Base-by-base conservation (phyloP, 2,888 invertebrate species). In the Hecatera dysodea region DNA sequence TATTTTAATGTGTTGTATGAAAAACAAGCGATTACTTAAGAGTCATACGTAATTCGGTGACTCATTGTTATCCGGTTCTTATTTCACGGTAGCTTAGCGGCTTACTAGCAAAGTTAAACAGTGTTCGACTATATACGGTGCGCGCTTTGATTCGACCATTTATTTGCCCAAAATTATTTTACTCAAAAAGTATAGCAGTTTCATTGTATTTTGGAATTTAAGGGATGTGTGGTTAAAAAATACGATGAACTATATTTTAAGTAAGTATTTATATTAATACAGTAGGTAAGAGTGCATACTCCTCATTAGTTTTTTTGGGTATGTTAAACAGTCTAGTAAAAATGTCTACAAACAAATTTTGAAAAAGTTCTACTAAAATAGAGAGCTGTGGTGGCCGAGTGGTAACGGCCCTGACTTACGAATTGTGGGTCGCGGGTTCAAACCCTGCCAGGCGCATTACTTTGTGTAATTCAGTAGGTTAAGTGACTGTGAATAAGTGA, bases 11-110 rank as follows among this genome's bases (percentile, higher is more conserved):
- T 61, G 67, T 64, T 74, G 72, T 72, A 57, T 80, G 70, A 83
- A 84, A 85, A 86, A 83, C 80, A 80, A 81, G 79, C 80, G 77
- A 84, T 86, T 90, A 90, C 90, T 91, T 89, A 89, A 90, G 86
- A 86, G 86, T 87, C 87, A 88, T 87, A 92, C 91, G 90, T 91
- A 92, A 91, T 90, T 87, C 81, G 83, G 91, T 91, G 90, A 91
- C 86, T 91, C 90, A 92, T 90, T 90, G 90, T 91, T 86, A 85
- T 87, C 85, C 86, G 87, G 87, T 87, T 89, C 91, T 93, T 93
- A 94, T 94, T 95, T 94, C 94, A 94, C 92, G 93, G 91, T 89
- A 88, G 90, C 91, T 95, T 93, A 93, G 87, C 87, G 86, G 79
- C 77, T 83, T 75, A 82, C 82, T 82, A 81, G 78, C 80, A 67